These are phyloP conservation scores for Sphaerophoria taeniata DNA, from an alignment of 2,888 invertebrate species.

Conservation along the genomic window DNA sequence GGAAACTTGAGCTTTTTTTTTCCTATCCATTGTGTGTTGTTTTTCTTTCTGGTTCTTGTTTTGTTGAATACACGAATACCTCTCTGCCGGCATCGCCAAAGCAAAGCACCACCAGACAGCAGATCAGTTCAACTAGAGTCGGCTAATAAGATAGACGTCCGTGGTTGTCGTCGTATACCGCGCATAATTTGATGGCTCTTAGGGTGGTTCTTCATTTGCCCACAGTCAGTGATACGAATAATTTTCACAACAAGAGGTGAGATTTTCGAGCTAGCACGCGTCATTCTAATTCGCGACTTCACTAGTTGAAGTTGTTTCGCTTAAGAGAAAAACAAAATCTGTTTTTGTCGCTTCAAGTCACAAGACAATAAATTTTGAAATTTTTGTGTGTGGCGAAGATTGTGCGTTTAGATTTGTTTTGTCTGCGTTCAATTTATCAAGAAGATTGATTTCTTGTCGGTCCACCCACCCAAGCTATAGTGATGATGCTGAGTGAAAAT, in stretches of 20 bases:
- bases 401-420: constrained; percentile 23
- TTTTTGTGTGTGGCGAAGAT: constrained; percentile 24
- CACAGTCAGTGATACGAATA: not conserved
- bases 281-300: constrained; percentile 42
- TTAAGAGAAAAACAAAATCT: not conserved
- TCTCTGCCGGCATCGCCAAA: constrained; percentile 25
- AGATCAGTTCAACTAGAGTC: constrained; percentile 69
- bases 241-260: not conserved
- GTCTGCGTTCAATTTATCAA: not conserved
- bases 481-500: constrained; percentile 36
- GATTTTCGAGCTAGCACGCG: constrained; percentile 3
- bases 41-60: constrained; percentile 43
- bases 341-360: constrained; percentile 21
- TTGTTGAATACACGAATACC: constrained; percentile 26
- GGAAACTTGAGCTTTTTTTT: constrained; percentile 62
- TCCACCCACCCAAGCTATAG: not conserved
- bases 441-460: constrained; percentile 19
- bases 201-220: constrained; percentile 23
- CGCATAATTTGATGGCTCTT: constrained; percentile 24
- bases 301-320: constrained; percentile 28
- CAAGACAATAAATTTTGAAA: constrained; percentile 21
- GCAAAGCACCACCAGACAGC: not conserved
- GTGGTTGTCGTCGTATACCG: constrained; percentile 17
- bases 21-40: not conserved
- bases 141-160: constrained; percentile 55